Evolutionary conservation across 2,113 vertebrate genomes (phyloP).

Genomic region (Australoheros scitulus): DNA sequence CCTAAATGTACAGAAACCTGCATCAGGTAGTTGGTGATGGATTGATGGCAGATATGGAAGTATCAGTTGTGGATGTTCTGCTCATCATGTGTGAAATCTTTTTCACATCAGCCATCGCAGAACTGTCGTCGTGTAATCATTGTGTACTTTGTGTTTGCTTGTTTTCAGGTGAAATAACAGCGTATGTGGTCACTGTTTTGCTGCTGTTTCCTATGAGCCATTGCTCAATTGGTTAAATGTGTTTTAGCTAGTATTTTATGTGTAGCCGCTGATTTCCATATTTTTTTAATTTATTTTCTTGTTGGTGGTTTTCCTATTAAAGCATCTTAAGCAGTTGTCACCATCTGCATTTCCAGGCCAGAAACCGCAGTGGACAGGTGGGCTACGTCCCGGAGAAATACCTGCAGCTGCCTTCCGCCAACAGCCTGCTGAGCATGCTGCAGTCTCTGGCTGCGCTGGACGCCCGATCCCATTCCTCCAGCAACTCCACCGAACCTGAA

Average conservation of each 20-base stretch:
- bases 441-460: constrained; percentile 93
- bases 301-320: background rate
- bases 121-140: too few relatives aligned
- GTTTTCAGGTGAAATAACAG: too few relatives aligned
- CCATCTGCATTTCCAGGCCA: constrained; percentile 80
- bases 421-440: constrained; percentile 95
- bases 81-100: too few relatives aligned
- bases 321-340: background rate
- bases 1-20: too few relatives aligned
- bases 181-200: background rate
- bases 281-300: background rate
- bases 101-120: too few relatives aligned
- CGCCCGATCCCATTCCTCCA: constrained; percentile 92
- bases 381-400: constrained; percentile 99
- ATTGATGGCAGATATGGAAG: too few relatives aligned
- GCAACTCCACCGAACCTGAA: constrained; percentile 90
- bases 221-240: background rate
- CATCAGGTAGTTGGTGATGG: too few relatives aligned
- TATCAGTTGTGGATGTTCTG: too few relatives aligned
- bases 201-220: background rate
- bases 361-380: constrained; percentile 91
- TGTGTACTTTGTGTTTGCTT: too few relatives aligned
- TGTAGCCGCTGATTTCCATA: background rate
- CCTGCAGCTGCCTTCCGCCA: constrained; percentile 94
- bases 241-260: too few relatives aligned